Percentiles rank a stretch among this genome's conserved stretches.
phyloP scores from a whole-genome alignment of 2,888 invertebrate species.

The Plagodis pulveraria region DNA sequence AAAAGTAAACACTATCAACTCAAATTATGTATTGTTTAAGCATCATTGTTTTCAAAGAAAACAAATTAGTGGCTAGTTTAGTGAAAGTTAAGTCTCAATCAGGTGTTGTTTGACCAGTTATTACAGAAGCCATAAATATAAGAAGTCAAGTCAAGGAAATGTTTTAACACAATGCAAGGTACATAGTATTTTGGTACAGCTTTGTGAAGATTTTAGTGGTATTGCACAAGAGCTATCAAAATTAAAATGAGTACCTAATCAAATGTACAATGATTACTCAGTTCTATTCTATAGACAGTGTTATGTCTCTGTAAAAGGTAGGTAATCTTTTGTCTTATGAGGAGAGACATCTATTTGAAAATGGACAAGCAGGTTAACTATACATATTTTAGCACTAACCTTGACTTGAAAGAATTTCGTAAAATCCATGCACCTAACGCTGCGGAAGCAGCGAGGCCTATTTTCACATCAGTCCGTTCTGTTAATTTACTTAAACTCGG shows the following conservation, averaged over 20 bases:
- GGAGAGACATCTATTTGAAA: neutral
- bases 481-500: constrained; percentile 91
- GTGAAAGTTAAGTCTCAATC: neutral
- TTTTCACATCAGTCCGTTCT: constrained; percentile 86
- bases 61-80: neutral
- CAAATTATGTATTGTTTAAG: no score
- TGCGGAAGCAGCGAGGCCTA: constrained; percentile 87
- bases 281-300: no score
- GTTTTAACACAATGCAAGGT: constrained; percentile 6
- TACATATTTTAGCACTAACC: constrained; percentile 54
- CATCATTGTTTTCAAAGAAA: neutral
- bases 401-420: constrained; percentile 81
- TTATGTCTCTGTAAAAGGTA: no score
- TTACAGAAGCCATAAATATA: no score
- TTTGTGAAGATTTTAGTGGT: neutral
- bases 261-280: no score
- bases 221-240: constrained; percentile 6
- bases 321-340: no score
- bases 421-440: constrained; percentile 85
- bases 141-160: no score
- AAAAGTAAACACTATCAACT: no score
- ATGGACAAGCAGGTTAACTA: neutral
- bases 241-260: no score
- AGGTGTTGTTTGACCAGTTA: neutral
- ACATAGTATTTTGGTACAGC: neutral